These are phyloP conservation scores for Coreius guichenoti DNA, from an alignment of 2,797 vertebrate species.

Conservation along the genomic window DNA sequence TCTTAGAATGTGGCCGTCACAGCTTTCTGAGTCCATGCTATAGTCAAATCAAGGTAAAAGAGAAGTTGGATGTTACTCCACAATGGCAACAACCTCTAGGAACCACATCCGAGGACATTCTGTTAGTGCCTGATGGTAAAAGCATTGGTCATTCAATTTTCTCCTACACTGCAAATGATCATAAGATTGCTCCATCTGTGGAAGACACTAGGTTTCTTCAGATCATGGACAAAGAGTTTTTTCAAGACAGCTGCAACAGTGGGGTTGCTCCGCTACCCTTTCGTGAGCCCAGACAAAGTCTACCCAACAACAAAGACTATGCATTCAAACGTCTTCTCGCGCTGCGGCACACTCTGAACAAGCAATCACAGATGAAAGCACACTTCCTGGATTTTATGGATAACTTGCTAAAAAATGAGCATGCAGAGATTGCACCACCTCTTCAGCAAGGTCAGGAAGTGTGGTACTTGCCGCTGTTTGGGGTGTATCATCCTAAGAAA, in stretches of 20 bases:
- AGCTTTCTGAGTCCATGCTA: conserved; percentile 24
- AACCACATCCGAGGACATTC: not conserved
- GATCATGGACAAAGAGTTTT: not conserved
- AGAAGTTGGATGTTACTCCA: conserved; percentile 8
- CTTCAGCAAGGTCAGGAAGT: conserved; percentile 2
- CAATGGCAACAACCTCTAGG: not conserved
- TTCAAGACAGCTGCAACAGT: conserved; percentile 14
- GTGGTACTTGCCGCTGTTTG: conserved; percentile 18
- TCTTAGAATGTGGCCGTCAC: not conserved
- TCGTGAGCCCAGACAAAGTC: not conserved
- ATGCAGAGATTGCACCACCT: conserved; percentile 15
- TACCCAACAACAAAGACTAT: conserved; percentile 28
- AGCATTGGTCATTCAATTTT: not conserved
- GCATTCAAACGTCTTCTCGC: conserved; percentile 17
- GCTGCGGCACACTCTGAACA: not conserved
- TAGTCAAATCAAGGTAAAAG: conserved; percentile 9
- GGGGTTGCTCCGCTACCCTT: conserved; percentile 36
- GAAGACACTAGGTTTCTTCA: not conserved
- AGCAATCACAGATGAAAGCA: conserved; percentile 10
- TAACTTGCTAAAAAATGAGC: not conserved
- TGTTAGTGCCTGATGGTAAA: not conserved
- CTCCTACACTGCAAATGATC: not conserved
- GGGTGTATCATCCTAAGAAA: conserved; percentile 11
- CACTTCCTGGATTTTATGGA: conserved; percentile 40
- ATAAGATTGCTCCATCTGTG: not conserved